Percentiles rank a stretch among this genome's conserved stretches.
Conservation (phyloP, 2,797 vertebrate species). For the Myotis planiceps region DNA sequence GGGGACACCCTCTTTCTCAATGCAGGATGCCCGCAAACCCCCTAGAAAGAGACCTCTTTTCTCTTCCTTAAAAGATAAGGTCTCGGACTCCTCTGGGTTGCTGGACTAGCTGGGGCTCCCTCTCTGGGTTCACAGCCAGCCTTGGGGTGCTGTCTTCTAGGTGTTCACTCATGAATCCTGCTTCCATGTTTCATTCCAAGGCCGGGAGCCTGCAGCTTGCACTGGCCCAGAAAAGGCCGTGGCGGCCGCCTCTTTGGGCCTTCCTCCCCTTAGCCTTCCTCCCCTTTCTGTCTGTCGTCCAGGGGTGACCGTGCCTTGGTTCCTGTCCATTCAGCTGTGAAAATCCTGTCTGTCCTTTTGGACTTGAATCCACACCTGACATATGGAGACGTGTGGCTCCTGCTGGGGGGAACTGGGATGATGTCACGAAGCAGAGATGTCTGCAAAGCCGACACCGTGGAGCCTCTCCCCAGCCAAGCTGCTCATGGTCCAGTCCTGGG, state of each 20-base stretch:
- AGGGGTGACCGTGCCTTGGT: neutral
- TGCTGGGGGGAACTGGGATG: neutral
- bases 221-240: neutral
- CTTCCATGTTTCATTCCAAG: neutral
- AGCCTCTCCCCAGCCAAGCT: neutral
- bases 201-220: neutral
- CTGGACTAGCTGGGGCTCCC: neutral
- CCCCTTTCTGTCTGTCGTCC: neutral
- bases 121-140: neutral
- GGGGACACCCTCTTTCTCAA: neutral
- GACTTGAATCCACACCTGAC: slow-evolving; percentile 36
- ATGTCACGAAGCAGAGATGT: slow-evolving; percentile 27
- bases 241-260: neutral
- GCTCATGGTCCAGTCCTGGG: neutral
- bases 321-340: neutral
- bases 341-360: slow-evolving; percentile 61
- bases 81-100: neutral
- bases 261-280: neutral
- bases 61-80: neutral
- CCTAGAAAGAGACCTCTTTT: neutral
- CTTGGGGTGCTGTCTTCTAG: neutral
- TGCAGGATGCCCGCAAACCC: neutral
- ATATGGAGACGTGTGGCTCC: slow-evolving; percentile 30
- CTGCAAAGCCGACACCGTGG: neutral
- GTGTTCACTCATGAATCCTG: neutral